These are phyloP conservation scores for Lophura swinhoii DNA, from an alignment of 2,797 vertebrate species.

Conservation along the genomic window DNA sequence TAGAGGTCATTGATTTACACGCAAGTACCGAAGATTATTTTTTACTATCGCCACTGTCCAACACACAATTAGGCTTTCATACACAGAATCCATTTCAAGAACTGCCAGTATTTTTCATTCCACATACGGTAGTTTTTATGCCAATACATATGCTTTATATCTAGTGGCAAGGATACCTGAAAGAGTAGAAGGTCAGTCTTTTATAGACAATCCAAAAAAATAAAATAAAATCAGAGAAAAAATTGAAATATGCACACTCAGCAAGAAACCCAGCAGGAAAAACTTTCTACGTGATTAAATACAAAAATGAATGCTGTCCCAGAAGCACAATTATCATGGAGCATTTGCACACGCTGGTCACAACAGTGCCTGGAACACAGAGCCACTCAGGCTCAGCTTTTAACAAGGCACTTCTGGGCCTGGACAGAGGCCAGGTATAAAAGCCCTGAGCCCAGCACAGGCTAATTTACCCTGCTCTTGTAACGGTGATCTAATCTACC, in stretches of 20 bases:
- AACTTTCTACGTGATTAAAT: conserved; percentile 40
- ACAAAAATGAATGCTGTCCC: background rate
- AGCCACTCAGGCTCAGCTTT: conserved; percentile 31
- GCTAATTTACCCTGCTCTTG: conserved; percentile 36
- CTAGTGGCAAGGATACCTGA: conserved; percentile 9
- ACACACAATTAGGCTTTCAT: conserved; percentile 43
- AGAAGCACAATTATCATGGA: background rate
- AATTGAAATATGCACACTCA: background rate
- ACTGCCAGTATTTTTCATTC: conserved; percentile 60
- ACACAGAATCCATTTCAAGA: conserved; percentile 46
- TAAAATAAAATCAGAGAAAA: conserved; percentile 25
- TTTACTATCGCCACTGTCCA: background rate
- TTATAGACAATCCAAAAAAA: conserved; percentile 44
- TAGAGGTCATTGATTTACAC: conserved; percentile 45
- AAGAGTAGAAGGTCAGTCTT: conserved; percentile 39
- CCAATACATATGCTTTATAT: conserved; percentile 60
- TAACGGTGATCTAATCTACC: background rate
- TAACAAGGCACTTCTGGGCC: conserved; percentile 44
- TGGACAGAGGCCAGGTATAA: conserved; percentile 36
- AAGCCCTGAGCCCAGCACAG: conserved; percentile 13
- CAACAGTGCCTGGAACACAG: conserved; percentile 33
- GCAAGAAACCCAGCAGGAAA: conserved; percentile 16
- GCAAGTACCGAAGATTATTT: background rate
- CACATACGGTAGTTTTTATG: background rate
- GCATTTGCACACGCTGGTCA: background rate